Conservation (phyloP, 2,113 vertebrate species). For the Entomyzon cyanotis region DNA sequence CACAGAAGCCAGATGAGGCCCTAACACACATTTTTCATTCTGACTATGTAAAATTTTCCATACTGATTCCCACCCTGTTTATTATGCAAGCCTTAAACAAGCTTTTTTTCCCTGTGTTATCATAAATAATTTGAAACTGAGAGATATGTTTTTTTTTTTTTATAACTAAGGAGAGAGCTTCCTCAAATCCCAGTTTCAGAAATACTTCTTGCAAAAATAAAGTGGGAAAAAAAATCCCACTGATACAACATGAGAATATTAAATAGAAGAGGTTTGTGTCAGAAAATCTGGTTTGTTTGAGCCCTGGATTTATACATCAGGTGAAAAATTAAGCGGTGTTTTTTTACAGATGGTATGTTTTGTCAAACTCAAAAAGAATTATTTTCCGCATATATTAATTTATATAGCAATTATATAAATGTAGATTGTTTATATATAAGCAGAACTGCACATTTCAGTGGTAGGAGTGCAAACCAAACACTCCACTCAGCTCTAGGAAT, state of each 20-base stretch:
- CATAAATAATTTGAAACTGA: neutral
- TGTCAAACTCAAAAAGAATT: neutral
- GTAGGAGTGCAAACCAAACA: neutral
- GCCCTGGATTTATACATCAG: neutral
- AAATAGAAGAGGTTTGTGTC: neutral
- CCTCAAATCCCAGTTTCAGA: neutral
- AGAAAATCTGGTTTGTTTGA: neutral
- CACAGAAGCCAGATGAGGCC: neutral
- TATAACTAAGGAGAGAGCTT: neutral
- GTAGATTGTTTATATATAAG: neutral
- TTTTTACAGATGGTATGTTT: neutral
- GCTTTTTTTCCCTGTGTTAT: neutral
- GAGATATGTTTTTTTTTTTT: neutral
- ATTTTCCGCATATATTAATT: neutral
- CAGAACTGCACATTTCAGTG: neutral
- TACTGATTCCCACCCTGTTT: neutral
- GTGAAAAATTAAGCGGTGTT: neutral
- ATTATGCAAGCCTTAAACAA: neutral
- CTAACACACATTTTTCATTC: neutral
- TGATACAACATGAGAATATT: neutral
- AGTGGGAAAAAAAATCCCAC: neutral
- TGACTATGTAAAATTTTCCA: neutral
- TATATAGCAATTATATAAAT: neutral
- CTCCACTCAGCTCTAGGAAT: neutral
- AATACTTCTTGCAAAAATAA: neutral